Conservation (phyloP, 2,113 vertebrate genomes). For the Solenodon paradoxus region DNA sequence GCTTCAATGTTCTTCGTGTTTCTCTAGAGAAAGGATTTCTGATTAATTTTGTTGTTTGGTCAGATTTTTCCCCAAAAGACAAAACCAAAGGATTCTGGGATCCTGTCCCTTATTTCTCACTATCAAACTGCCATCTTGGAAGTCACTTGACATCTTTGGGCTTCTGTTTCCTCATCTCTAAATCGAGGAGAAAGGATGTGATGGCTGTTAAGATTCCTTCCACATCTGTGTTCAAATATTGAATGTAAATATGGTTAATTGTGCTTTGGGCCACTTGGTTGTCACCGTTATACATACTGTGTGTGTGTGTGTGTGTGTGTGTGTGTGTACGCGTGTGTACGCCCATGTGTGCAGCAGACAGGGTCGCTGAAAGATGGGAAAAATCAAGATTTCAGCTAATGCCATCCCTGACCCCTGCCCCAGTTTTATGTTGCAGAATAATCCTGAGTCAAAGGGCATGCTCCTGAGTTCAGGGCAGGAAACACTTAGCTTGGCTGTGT, state of each 20-base stretch:
- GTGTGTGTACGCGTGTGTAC: not conserved
- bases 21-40: not conserved
- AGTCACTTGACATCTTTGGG: not conserved
- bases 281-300: not conserved
- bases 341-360: not conserved
- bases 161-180: not conserved
- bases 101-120: not conserved
- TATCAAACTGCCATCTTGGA: not conserved
- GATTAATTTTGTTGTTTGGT: not conserved
- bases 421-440: not conserved
- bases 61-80: not conserved
- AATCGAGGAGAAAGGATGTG: not conserved
- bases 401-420: not conserved
- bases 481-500: not conserved
- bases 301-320: not conserved
- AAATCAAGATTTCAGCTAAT: not conserved
- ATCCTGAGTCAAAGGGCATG: not conserved
- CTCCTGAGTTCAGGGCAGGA: conserved; percentile 5
- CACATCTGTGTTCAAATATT: not conserved
- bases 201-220: not conserved
- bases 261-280: not conserved
- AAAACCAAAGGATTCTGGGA: not conserved
- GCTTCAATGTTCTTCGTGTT: not conserved
- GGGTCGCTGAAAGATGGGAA: not conserved
- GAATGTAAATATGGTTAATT: not conserved